phyloP scores from a whole-genome alignment of 1,140 invertebrate genomes.

The Pseudoatta argentina region DNA sequence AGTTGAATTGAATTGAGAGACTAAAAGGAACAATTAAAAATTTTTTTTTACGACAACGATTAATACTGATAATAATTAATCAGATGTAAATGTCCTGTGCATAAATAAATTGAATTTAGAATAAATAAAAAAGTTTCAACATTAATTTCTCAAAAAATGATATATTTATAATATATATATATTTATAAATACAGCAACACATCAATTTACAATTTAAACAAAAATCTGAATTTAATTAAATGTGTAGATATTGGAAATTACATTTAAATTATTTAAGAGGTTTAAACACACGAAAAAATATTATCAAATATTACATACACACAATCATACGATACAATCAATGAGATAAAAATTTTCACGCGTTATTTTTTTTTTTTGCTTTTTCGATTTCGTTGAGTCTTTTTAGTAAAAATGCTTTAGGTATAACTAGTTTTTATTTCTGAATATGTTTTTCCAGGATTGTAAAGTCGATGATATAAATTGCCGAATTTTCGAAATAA shows the following conservation, averaged over 20 bases:
- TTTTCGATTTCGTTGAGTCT: not conserved
- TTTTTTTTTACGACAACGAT: not conserved
- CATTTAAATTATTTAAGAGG: not conserved
- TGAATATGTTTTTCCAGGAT: conserved; percentile 26
- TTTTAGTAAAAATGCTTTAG: not conserved
- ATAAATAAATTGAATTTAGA: conserved; percentile 14
- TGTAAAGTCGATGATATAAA: conserved; percentile 19
- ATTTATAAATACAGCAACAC: not conserved
- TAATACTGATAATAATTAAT: not conserved
- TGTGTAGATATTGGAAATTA: not conserved
- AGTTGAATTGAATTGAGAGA: not conserved
- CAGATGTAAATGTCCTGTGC: not conserved
- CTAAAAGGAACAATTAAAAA: not conserved
- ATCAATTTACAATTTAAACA: not conserved
- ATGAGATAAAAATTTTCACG: not conserved
- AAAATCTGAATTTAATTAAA: not conserved
- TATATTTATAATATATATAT: no score
- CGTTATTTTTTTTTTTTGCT: not conserved
- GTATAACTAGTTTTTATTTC: conserved; percentile 24
- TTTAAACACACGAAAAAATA: not conserved
- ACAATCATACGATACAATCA: not conserved
- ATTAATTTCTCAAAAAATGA: not conserved
- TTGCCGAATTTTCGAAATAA: not conserved
- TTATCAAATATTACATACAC: not conserved
- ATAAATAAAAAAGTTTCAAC: not conserved